Evolutionary conservation across 2,113 vertebrate genomes (phyloP), one percentile per base, ranked within the genome.

Genomic region (Chaetura pelagica): DNA sequence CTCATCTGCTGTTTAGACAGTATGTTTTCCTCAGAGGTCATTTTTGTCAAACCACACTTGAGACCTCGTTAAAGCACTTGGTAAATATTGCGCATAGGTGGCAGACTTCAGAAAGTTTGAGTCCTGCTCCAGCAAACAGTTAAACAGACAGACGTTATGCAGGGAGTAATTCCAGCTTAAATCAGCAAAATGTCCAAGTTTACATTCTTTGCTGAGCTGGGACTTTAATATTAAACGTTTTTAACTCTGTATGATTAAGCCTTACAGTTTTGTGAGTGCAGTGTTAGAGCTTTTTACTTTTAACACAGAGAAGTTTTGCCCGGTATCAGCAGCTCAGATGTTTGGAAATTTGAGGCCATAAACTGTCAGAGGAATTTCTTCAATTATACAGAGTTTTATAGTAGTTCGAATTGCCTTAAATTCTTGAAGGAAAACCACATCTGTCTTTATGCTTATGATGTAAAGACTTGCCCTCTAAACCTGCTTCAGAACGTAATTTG

Each of bases 61-160:
- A 59, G 57, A 77, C 30, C 12, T 83, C 35, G 29, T 63, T 13
- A 77, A 90, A 93, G 78, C 59, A 35, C 29, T 90, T 46, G 40
- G 52, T 80, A 21, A 77, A 57, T 81, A 18, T 10, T 5, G 2
- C 86, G 61, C 68, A 57, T 91, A 94, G 95, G 76, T 93, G 93
- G 93, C 93, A 93, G 96, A 32, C 88, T 95, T 93, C 46, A 82
- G 76, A 81, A 92, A 71, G 79, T 84, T 90, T 86, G 76, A 48
- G 24, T 61, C 73, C 62, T 75, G 35, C 51, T 89, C 66, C 44
- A 69, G 52, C 75, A 78, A 86, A 81, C 61, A 73, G 90, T 88
- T 92, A 90, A 96, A 52, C 34, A 4, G 71, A 34, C 5, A 7
- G 38, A 18, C 52, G 71, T 92, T 46, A 51, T 32, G 38, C 46